These are phyloP conservation scores for Sinohyriopsis cumingii DNA, from an alignment of 2,888 invertebrate genomes.

Conservation along the genomic window DNA sequence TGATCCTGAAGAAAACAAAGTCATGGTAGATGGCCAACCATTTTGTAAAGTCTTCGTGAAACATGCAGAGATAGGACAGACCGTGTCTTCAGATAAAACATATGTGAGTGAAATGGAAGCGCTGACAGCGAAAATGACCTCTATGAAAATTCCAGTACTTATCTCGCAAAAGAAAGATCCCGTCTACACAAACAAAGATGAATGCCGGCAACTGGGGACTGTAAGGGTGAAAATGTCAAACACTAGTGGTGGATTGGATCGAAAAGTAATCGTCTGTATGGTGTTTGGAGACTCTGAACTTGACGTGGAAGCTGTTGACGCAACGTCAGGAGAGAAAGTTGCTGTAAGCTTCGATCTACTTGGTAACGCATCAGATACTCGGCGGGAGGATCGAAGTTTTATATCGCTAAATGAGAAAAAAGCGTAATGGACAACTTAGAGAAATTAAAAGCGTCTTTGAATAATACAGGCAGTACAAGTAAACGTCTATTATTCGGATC, in stretches of 20 bases:
- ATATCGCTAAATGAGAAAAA: no score
- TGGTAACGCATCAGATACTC: no score
- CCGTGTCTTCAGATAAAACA: constrained; percentile 11
- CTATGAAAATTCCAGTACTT: constrained; percentile 17
- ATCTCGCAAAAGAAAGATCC: constrained; percentile 10
- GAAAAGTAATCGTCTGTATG: constrained; percentile 18
- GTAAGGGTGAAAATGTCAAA: constrained; percentile 24
- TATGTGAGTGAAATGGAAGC: constrained; percentile 14
- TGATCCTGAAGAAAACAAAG: constrained; percentile 12
- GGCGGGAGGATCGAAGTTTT: no score
- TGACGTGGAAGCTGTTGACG: constrained; percentile 13
- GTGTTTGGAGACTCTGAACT: constrained; percentile 22
- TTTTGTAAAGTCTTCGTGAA: constrained; percentile 22
- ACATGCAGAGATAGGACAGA: constrained; percentile 7
- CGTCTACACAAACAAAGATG: constrained; percentile 7
- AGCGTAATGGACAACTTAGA: no score
- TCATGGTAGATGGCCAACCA: constrained; percentile 4
- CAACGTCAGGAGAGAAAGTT: constrained; percentile 7
- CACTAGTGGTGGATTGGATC: constrained; percentile 12
- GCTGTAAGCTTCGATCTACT: constrained; percentile 11
- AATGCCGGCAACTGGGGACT: constrained; percentile 15
- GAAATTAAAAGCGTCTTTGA: no score
- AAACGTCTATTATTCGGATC: no score
- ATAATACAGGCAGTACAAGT: no score
- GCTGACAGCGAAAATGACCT: constrained; percentile 12